Conservation (phyloP, 1,140 invertebrate genomes). For the Calephelis virginiensis region DNA sequence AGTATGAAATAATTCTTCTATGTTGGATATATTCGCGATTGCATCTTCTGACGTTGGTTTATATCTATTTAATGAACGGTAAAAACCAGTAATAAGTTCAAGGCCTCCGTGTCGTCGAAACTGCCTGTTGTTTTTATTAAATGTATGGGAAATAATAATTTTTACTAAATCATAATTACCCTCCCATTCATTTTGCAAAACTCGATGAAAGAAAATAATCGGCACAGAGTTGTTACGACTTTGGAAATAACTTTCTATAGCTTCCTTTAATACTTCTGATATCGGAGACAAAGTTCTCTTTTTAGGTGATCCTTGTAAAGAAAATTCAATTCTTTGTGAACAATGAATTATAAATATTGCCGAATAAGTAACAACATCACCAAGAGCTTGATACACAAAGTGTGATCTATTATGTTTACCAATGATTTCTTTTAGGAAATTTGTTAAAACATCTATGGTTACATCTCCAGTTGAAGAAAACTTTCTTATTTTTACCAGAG, state of each 20-base stretch:
- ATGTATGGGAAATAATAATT: slow-evolving; percentile 80
- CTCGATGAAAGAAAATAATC: slow-evolving; percentile 81
- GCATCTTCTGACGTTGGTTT: slow-evolving; percentile 43
- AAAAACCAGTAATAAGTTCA: slow-evolving; percentile 81
- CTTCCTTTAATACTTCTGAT: slow-evolving; percentile 74
- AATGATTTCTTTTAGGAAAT: slow-evolving; percentile 80
- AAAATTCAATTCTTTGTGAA: slow-evolving; percentile 67
- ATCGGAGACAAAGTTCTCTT: slow-evolving; percentile 64
- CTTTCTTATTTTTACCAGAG: slow-evolving; percentile 80
- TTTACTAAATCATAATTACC: slow-evolving; percentile 80
- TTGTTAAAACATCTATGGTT: slow-evolving; percentile 78
- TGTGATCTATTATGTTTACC: slow-evolving; percentile 82
- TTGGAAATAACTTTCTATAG: slow-evolving; percentile 80
- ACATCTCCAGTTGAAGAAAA: slow-evolving; percentile 80
- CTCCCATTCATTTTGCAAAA: slow-evolving; percentile 81
- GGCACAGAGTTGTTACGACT: slow-evolving; percentile 82
- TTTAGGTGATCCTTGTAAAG: slow-evolving; percentile 40
- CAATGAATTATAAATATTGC: slow-evolving; percentile 83
- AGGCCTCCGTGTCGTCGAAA: slow-evolving; percentile 83
- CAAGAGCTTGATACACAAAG: slow-evolving; percentile 83
- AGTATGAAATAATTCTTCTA: slow-evolving; percentile 50
- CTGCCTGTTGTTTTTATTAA: slow-evolving; percentile 80
- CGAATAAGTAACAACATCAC: slow-evolving; percentile 82
- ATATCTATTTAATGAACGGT: slow-evolving; percentile 75
- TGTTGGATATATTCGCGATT: slow-evolving; percentile 36